Percentiles rank a stretch among this genome's conserved stretches.
phyloP scores from a whole-genome alignment of 2,888 invertebrate species.

The Ochropleura plecta region DNA sequence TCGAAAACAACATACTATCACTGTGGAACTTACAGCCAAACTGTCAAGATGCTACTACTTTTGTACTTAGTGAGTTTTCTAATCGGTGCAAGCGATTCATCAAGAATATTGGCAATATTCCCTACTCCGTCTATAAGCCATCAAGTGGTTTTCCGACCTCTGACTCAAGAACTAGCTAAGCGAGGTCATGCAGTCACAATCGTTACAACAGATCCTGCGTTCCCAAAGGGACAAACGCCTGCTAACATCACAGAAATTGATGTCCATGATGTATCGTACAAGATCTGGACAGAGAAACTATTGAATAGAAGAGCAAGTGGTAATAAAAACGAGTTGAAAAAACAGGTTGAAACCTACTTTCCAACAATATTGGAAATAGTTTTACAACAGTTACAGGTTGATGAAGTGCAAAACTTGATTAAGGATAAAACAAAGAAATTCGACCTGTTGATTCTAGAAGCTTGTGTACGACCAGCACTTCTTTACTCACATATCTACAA shows the following conservation, averaged over 20 bases:
- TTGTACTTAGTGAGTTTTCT: slow-evolving; percentile 15
- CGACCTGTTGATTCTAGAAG: slow-evolving; percentile 65
- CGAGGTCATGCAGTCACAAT: slow-evolving; percentile 82
- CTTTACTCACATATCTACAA: slow-evolving; percentile 63
- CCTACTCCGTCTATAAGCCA: slow-evolving; percentile 82
- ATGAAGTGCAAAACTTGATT: slow-evolving; percentile 63
- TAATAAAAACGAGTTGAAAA: slow-evolving; percentile 42
- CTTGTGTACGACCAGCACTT: slow-evolving; percentile 52
- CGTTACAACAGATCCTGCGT: slow-evolving; percentile 79
- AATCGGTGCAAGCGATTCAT: slow-evolving; percentile 52
- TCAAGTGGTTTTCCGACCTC: slow-evolving; percentile 77
- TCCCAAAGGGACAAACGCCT: slow-evolving; percentile 64
- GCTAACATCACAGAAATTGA: slow-evolving; percentile 81
- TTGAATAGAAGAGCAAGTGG: slow-evolving; percentile 28
- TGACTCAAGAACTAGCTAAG: slow-evolving; percentile 77
- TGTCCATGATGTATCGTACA: slow-evolving; percentile 72
- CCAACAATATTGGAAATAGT: slow-evolving; percentile 25
- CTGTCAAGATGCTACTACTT: slow-evolving; percentile 16
- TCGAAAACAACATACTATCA: background rate
- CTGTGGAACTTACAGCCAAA: background rate
- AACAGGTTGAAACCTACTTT: slow-evolving; percentile 19
- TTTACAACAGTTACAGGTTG: slow-evolving; percentile 58
- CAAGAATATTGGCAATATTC: slow-evolving; percentile 78
- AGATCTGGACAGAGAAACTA: slow-evolving; percentile 52
- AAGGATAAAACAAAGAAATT: slow-evolving; percentile 48